Conservation (phyloP, 2,888 invertebrate species). For the Acronicta psi region DNA sequence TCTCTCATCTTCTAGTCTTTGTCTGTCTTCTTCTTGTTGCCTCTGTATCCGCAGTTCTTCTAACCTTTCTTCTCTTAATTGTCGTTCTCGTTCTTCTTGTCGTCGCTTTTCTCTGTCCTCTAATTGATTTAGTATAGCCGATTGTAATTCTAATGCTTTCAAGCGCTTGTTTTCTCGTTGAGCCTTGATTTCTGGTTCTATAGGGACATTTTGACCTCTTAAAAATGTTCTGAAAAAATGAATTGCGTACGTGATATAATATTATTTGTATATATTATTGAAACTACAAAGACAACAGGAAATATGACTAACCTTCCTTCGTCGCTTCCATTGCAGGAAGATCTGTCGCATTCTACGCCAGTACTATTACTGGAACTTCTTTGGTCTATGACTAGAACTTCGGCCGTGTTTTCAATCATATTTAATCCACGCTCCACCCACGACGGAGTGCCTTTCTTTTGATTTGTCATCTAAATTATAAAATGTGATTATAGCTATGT, state of each 20-base stretch:
- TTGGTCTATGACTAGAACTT: slow-evolving; percentile 90
- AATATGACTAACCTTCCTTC: slow-evolving; percentile 77
- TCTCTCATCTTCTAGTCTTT: slow-evolving; percentile 92
- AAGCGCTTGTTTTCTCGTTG: slow-evolving; percentile 95
- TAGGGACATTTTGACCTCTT: slow-evolving; percentile 95
- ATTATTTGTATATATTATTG: background rate
- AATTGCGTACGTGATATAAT: background rate
- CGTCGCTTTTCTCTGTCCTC: slow-evolving; percentile 94
- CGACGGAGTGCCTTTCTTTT: slow-evolving; percentile 86
- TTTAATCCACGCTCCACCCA: slow-evolving; percentile 89
- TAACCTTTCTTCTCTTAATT: slow-evolving; percentile 93
- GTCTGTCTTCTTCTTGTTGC: slow-evolving; percentile 92
- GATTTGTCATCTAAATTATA: slow-evolving; percentile 80
- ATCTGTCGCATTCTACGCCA: slow-evolving; percentile 82
- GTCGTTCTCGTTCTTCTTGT: slow-evolving; percentile 93
- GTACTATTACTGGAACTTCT: slow-evolving; percentile 81
- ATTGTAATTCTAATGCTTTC: slow-evolving; percentile 95
- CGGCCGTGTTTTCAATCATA: slow-evolving; percentile 85
- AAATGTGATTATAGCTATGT: slow-evolving; percentile 17
- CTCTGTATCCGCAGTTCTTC: slow-evolving; percentile 94
- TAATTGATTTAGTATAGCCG: slow-evolving; percentile 94
- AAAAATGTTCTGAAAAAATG: slow-evolving; percentile 89
- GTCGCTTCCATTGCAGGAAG: slow-evolving; percentile 84
- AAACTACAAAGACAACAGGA: background rate
- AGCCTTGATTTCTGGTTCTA: slow-evolving; percentile 94